These are phyloP conservation scores for Quadroppia sp. DNA, from an alignment of 2,888 invertebrate species.

Conservation along the genomic window DNA sequence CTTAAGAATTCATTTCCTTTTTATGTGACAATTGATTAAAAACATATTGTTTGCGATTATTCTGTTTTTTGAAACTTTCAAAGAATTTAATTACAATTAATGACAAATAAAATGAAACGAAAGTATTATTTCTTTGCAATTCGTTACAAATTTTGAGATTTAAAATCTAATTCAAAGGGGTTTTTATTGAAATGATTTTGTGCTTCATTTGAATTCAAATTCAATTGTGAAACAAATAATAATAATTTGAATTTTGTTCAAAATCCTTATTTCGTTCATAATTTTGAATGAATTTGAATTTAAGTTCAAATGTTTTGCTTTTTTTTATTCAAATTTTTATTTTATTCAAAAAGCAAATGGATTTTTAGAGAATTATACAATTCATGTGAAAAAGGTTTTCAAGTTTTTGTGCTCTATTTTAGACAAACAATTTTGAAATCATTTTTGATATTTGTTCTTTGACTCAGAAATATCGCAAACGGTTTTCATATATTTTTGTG, in stretches of 20 bases:
- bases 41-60: not conserved
- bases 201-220: too few relatives aligned
- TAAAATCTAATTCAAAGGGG: too few relatives aligned
- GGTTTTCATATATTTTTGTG: not conserved
- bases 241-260: too few relatives aligned
- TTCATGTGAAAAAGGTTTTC: not conserved
- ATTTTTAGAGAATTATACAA: not conserved
- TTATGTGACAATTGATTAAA: constrained; percentile 1
- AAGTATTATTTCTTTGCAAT: too few relatives aligned
- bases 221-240: too few relatives aligned
- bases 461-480: not conserved
- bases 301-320: not conserved
- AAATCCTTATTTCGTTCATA: too few relatives aligned
- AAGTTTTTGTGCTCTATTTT: not conserved
- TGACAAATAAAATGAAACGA: too few relatives aligned
- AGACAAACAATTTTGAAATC: not conserved
- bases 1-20: constrained; percentile 2
- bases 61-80: not conserved
- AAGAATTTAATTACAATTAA: not conserved
- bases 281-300: not conserved
- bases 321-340: not conserved
- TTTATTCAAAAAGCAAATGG: not conserved
- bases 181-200: too few relatives aligned
- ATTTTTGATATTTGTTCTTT: not conserved
- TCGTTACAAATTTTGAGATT: too few relatives aligned